A percentile compares a stretch with the other conserved stretches of the same genome.
These are phyloP conservation scores for Chrysochloris asiatica DNA, from an alignment of 2,113 vertebrate species.

Conservation along the genomic window DNA sequence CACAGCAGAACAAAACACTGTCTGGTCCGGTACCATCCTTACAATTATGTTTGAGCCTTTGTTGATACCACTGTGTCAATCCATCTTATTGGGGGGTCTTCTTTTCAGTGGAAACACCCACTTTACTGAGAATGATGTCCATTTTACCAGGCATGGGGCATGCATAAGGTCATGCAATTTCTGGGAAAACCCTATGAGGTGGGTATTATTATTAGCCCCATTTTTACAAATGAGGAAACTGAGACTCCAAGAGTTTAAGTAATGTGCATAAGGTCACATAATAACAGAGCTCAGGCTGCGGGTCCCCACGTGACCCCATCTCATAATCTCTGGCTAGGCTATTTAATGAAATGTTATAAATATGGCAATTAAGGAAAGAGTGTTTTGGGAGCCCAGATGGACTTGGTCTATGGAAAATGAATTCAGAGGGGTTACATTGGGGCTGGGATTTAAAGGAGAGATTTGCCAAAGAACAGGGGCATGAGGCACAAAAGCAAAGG, in stretches of 20 bases:
- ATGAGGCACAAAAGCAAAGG: background rate
- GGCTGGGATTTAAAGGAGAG: background rate
- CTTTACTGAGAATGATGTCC: too few species aligned
- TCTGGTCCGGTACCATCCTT: too few species aligned
- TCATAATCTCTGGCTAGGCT: background rate
- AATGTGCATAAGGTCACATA: background rate
- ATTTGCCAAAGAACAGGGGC: background rate
- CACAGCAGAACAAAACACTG: too few species aligned
- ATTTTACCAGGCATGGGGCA: too few species aligned
- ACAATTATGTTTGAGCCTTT: too few species aligned
- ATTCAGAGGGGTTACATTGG: background rate
- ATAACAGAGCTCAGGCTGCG: background rate
- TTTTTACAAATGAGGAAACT: background rate
- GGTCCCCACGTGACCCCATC: background rate
- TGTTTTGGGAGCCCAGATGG: too few species aligned
- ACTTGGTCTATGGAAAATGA: background rate
- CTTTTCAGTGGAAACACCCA: too few species aligned
- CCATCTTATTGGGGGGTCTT: too few species aligned
- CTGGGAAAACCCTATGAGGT: background rate
- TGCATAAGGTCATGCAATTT: too few species aligned
- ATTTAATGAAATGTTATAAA: background rate
- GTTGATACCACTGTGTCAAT: too few species aligned
- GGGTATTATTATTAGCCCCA: background rate
- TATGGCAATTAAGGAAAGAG: background rate
- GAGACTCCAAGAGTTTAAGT: background rate